phyloP scores from a whole-genome alignment of 2,113 vertebrate genomes.

The Columba janthina region DNA sequence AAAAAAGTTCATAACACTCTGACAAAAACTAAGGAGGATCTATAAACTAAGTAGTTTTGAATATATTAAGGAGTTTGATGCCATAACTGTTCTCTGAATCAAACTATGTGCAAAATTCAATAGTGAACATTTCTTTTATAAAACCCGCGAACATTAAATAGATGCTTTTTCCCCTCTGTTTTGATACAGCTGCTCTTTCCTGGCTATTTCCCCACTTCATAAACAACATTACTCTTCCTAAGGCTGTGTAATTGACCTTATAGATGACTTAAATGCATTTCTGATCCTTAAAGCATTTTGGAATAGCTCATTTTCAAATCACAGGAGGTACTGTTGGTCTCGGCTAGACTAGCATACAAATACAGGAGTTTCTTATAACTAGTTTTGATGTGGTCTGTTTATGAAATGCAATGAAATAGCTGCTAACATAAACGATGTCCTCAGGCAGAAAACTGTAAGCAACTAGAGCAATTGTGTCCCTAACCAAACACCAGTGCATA shows the following conservation, averaged over 20 bases:
- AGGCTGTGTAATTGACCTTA: not conserved
- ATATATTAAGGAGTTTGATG: not conserved
- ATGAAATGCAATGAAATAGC: constrained; percentile 31
- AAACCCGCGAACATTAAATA: not conserved
- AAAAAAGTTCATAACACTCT: not conserved
- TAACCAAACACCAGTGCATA: not conserved
- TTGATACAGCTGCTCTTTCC: not conserved
- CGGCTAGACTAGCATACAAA: not conserved
- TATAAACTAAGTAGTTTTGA: not conserved
- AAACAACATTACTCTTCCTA: not conserved
- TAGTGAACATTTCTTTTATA: not conserved
- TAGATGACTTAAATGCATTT: not conserved
- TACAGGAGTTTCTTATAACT: not conserved
- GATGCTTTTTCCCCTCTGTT: not conserved
- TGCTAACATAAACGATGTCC: not conserved
- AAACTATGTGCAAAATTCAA: not conserved
- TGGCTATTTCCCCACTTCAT: not conserved
- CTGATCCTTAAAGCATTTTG: not conserved
- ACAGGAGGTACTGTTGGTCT: not conserved
- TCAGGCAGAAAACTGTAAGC: not conserved
- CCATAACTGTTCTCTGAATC: not conserved
- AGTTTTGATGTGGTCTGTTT: constrained; percentile 7
- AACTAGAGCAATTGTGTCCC: not conserved
- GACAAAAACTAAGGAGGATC: not conserved
- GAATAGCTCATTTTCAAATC: constrained; percentile 18